Evolutionary conservation across 2,797 vertebrate species (phyloP).

Genomic region (Neosalanx taihuensis): DNA sequence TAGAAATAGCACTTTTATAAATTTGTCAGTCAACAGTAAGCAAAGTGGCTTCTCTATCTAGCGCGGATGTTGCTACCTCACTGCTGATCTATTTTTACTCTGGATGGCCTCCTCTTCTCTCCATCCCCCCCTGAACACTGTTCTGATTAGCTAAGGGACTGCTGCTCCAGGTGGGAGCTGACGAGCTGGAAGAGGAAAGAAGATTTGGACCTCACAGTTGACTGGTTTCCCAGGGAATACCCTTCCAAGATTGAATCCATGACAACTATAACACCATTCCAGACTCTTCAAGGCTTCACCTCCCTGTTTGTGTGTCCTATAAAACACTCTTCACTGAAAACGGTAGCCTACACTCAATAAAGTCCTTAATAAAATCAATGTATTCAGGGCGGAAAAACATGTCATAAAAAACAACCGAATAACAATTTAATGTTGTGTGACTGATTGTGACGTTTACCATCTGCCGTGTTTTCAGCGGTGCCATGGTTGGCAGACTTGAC

Average conservation of each 20-base stretch:
- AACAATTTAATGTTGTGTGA: slow-evolving; percentile 56
- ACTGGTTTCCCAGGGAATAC: slow-evolving; percentile 1
- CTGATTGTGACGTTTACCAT: slow-evolving; percentile 61
- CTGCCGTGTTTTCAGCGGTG: slow-evolving; percentile 49
- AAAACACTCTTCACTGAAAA: neutral
- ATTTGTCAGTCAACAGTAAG: neutral
- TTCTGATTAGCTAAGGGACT: slow-evolving; percentile 54
- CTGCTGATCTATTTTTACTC: slow-evolving; percentile 19
- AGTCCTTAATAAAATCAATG: slow-evolving; percentile 45
- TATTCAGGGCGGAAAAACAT: slow-evolving; percentile 49
- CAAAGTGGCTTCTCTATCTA: slow-evolving; percentile 42
- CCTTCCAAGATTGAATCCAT: neutral
- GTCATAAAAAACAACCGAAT: slow-evolving; percentile 16
- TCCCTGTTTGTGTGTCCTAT: neutral
- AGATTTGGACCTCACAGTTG: slow-evolving; percentile 8
- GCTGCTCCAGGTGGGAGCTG: slow-evolving; percentile 18
- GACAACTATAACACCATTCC: neutral
- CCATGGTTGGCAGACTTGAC: neutral
- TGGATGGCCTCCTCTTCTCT: neutral
- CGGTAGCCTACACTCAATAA: neutral
- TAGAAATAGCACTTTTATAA: slow-evolving; percentile 30
- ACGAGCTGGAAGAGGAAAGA: neutral
- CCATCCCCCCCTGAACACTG: slow-evolving; percentile 16
- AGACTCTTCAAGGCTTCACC: neutral
- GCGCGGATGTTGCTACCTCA: neutral